Evolutionary conservation across 30 jellyfish, hydroid and myxozoan genomes (phyloP).

Genomic region (Turritopsis dohrnii): DNA sequence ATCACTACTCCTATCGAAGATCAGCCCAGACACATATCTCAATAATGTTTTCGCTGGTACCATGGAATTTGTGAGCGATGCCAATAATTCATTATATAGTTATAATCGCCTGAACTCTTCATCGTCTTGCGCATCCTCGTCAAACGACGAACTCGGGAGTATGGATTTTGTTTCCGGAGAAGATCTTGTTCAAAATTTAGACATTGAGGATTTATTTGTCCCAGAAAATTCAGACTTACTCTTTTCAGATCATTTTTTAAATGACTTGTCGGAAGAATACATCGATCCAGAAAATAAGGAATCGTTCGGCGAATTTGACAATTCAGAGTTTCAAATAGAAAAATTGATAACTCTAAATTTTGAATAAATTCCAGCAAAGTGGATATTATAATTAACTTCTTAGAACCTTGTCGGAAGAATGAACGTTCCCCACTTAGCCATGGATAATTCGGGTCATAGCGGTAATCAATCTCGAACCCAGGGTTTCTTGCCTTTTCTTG

Average conservation of each 20-base stretch:
- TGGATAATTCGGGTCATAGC: no score
- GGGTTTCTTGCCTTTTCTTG: no score
- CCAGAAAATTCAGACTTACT: slow-evolving; percentile 39
- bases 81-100: not conserved
- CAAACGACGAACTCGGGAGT: slow-evolving; percentile 41
- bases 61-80: slow-evolving; percentile 22
- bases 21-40: not conserved
- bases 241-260: not conserved
- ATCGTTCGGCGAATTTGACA: not conserved
- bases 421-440: no score
- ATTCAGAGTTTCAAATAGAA: not conserved
- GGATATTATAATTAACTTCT: no score
- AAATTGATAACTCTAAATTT: not conserved
- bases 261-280: not conserved
- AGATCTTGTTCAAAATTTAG: slow-evolving; percentile 72
- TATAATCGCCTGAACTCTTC: slow-evolving; percentile 6
- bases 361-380: not conserved
- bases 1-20: not conserved
- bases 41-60: not conserved
- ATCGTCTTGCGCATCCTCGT: slow-evolving; percentile 45
- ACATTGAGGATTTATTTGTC: slow-evolving; percentile 67
- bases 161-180: slow-evolving; percentile 91
- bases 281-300: not conserved
- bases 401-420: no score
- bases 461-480: no score